Conservation (phyloP, 2,797 vertebrate species). For the Pelodytes ibericus region DNA sequence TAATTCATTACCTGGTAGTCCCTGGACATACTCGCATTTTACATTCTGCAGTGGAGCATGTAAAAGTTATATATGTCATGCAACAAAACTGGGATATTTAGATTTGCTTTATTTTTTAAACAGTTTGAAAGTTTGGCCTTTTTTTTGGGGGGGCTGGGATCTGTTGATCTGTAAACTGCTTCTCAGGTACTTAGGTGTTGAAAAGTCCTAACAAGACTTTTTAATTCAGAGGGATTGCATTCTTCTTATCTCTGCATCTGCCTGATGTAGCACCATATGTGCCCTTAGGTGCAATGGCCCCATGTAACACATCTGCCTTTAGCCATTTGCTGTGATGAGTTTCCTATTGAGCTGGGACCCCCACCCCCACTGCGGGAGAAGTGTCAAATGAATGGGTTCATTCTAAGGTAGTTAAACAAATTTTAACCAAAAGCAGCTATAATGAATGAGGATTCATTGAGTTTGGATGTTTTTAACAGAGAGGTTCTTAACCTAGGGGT, state of each 20-base stretch:
- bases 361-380: not conserved
- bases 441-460: not conserved
- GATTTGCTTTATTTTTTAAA: too few species aligned
- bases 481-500: too few species aligned
- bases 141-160: too few species aligned
- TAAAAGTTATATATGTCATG: too few species aligned
- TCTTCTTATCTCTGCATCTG: slow-evolving; percentile 39
- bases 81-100: too few species aligned
- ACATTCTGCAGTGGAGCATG: too few species aligned
- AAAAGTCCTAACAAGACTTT: slow-evolving; percentile 27
- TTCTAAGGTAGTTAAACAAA: slow-evolving; percentile 35
- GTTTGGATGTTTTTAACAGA: too few species aligned
- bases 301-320: slow-evolving; percentile 24
- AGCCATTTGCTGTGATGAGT: slow-evolving; percentile 35
- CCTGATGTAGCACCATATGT: slow-evolving; percentile 46
- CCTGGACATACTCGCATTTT: too few species aligned
- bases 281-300: slow-evolving; percentile 27
- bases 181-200: too few species aligned
- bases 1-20: too few species aligned
- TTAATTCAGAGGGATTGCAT: slow-evolving; percentile 38
- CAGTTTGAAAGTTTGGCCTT: too few species aligned
- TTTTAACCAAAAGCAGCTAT: not conserved
- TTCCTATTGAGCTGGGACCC: slow-evolving; percentile 13
- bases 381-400: slow-evolving; percentile 38
- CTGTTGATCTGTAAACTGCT: too few species aligned